Evolutionary conservation across 2,113 vertebrate species (phyloP).

Genomic region (Heterotis niloticus): DNA sequence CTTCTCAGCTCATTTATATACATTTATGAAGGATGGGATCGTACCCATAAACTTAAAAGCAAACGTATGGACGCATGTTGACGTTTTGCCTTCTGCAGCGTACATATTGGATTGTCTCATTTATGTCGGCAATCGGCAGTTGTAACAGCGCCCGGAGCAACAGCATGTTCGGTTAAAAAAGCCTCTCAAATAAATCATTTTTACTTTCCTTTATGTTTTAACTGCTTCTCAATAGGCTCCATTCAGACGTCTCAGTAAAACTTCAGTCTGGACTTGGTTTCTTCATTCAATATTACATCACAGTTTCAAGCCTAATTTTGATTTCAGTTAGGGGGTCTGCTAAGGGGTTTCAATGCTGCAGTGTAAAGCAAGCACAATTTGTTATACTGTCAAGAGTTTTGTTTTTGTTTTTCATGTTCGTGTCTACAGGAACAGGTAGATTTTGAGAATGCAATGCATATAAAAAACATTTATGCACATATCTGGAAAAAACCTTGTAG

Average conservation of each 20-base stretch:
- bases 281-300: neutral
- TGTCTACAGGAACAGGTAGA: constrained; percentile 34
- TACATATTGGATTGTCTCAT: neutral
- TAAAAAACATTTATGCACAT: constrained; percentile 11
- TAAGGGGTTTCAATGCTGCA: too few relatives aligned
- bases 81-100: too few relatives aligned
- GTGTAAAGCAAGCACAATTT: neutral
- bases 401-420: constrained; percentile 22
- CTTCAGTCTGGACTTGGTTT: neutral
- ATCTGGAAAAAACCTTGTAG: neutral
- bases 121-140: neutral
- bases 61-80: too few relatives aligned
- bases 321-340: neutral
- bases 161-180: neutral
- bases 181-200: neutral
- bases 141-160: neutral
- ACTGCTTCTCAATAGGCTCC: neutral
- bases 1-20: neutral
- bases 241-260: neutral
- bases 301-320: neutral
- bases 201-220: neutral
- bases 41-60: too few relatives aligned
- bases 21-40: too few relatives aligned
- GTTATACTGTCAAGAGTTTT: neutral
- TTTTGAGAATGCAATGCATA: constrained; percentile 26